phyloP scores from a whole-genome alignment of 2,888 invertebrate genomes.

The Lithophane socia region DNA sequence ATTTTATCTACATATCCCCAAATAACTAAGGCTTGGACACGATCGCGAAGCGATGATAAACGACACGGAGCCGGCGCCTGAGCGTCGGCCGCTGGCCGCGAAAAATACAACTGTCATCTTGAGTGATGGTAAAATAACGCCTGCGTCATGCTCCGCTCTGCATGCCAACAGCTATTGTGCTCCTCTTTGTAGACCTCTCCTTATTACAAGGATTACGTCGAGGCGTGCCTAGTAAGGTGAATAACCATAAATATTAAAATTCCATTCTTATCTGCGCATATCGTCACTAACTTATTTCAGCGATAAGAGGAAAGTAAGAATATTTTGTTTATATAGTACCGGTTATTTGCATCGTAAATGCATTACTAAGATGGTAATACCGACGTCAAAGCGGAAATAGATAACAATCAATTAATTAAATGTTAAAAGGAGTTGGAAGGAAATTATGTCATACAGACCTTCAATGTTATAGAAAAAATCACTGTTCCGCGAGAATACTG shows the following conservation, averaged over 20 bases:
- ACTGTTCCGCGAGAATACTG: constrained; percentile 71
- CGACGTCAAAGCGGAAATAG: constrained; percentile 5
- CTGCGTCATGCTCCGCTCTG: constrained; percentile 86
- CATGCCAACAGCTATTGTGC: constrained; percentile 86
- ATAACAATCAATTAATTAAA: background rate
- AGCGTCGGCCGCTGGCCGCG: constrained; percentile 87
- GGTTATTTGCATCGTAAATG: background rate
- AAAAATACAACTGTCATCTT: constrained; percentile 90
- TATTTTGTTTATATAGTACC: background rate
- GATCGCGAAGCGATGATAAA: constrained; percentile 86
- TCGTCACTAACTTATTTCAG: constrained; percentile 12
- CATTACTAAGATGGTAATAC: background rate
- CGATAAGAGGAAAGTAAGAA: background rate
- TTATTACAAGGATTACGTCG: constrained; percentile 83
- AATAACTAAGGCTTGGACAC: constrained; percentile 83
- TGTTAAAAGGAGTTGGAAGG: background rate
- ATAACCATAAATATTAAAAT: constrained; percentile 68
- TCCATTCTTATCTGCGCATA: constrained; percentile 27
- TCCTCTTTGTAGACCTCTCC: constrained; percentile 81
- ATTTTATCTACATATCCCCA: constrained; percentile 77
- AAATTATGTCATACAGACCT: background rate
- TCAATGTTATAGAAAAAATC: constrained; percentile 69
- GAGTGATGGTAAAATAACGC: constrained; percentile 89
- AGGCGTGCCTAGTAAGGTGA: constrained; percentile 74
- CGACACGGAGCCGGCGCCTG: constrained; percentile 84